Conservation (phyloP, 2,888 invertebrate genomes). For the Atherix ibis region DNA sequence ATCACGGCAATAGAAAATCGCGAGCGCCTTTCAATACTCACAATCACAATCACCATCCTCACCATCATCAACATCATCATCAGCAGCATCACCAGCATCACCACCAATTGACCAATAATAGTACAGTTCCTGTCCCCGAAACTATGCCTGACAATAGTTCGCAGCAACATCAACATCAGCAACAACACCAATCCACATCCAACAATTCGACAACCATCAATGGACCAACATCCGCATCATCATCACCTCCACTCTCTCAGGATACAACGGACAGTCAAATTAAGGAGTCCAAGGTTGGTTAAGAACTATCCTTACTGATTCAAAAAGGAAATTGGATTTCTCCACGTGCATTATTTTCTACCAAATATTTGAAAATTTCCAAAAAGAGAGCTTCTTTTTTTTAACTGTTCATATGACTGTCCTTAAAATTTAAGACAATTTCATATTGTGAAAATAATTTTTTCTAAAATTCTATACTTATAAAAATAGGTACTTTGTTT, state of each 20-base stretch:
- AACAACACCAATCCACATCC: constrained; percentile 5
- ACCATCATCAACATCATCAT: constrained; percentile 5
- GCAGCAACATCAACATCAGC: constrained; percentile 4
- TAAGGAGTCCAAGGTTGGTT: constrained; percentile 11
- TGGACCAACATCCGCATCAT: constrained; percentile 4
- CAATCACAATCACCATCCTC: constrained; percentile 13
- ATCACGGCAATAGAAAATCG: constrained; percentile 17
- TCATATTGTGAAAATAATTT: too few species aligned
- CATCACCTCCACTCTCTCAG: constrained; percentile 6
- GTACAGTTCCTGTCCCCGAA: not conserved
- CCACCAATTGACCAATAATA: constrained; percentile 3
- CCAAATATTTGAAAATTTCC: too few species aligned
- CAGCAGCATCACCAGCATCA: constrained; percentile 2
- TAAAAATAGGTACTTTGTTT: too few species aligned
- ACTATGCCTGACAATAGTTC: constrained; percentile 18
- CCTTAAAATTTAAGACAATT: too few species aligned
- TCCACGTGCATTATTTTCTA: too few species aligned
- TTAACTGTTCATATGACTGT: too few species aligned
- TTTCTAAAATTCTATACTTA: too few species aligned
- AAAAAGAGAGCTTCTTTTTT: too few species aligned
- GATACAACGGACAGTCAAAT: constrained; percentile 7
- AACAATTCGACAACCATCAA: not conserved
- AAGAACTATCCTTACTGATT: too few species aligned
- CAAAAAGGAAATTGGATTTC: too few species aligned
- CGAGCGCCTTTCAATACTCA: constrained; percentile 15